Evolutionary conservation across 2,113 vertebrate species (phyloP).

Genomic region (Centrocercus urophasianus): DNA sequence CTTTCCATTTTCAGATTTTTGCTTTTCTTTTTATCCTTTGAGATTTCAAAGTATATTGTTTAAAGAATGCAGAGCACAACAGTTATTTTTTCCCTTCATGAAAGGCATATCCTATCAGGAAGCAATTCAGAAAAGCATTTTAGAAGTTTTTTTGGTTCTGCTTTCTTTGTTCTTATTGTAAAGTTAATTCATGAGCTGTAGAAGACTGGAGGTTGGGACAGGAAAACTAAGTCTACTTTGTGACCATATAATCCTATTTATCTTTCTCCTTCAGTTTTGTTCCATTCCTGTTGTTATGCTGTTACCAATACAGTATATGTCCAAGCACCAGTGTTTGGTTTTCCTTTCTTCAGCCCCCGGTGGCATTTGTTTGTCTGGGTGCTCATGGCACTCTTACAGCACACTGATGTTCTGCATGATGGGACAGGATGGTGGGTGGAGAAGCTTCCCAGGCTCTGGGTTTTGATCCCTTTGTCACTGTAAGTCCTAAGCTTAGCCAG

Average conservation of each 20-base stretch:
- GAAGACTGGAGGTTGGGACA: background rate
- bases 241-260: background rate
- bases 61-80: background rate
- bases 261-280: background rate
- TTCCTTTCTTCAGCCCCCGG: background rate
- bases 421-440: background rate
- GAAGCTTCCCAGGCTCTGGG: background rate
- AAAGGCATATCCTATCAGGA: background rate
- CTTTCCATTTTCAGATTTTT: conserved; percentile 44
- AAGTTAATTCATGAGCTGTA: background rate
- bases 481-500: background rate
- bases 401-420: background rate
- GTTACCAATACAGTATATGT: background rate
- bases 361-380: background rate
- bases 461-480: background rate
- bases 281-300: background rate
- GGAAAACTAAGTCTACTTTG: background rate
- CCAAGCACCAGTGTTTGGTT: background rate
- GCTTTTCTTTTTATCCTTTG: background rate
- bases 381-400: background rate
- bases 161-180: background rate
- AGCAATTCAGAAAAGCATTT: background rate
- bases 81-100: background rate
- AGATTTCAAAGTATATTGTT: background rate
- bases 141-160: background rate